Evolutionary conservation across 2,888 invertebrate species (phyloP).

Genomic region (Dinocampus coccinellae): DNA sequence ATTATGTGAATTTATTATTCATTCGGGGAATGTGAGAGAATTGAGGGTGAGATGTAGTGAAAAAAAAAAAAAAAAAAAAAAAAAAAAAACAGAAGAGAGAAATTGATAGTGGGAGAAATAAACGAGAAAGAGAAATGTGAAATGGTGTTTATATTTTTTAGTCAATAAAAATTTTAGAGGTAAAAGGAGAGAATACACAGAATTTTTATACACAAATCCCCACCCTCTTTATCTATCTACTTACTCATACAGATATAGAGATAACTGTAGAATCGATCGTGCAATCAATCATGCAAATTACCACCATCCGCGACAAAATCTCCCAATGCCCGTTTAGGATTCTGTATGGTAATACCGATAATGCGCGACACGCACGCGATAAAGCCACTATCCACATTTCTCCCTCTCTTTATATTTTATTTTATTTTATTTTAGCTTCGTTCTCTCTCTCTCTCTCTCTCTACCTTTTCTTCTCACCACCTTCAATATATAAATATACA

Average conservation of each 20-base stretch:
- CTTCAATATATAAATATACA: background rate
- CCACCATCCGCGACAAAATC: slow-evolving; percentile 57
- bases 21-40: slow-evolving; percentile 24
- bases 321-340: slow-evolving; percentile 58
- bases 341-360: slow-evolving; percentile 62
- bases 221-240: background rate
- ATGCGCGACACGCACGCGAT: slow-evolving; percentile 53
- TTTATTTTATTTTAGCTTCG: no score
- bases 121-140: slow-evolving; percentile 6
- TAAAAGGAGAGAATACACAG: background rate
- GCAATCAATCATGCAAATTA: slow-evolving; percentile 66
- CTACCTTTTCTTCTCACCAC: slow-evolving; percentile 9
- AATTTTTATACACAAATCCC: background rate
- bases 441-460: slow-evolving; percentile 23
- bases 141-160: slow-evolving; percentile 25
- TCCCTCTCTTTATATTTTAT: no score
- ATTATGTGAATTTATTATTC: slow-evolving; percentile 43
- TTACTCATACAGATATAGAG: slow-evolving; percentile 19
- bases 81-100: no score
- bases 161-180: slow-evolving; percentile 28
- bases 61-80: slow-evolving; percentile 2
- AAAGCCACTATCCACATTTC: slow-evolving; percentile 43
- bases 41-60: background rate
- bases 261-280: slow-evolving; percentile 45
- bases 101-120: no score